A percentile compares a stretch with the other conserved stretches of the same genome.
Conservation (phyloP, 2,113 vertebrate species). For the Eulemur rufifrons region DNA sequence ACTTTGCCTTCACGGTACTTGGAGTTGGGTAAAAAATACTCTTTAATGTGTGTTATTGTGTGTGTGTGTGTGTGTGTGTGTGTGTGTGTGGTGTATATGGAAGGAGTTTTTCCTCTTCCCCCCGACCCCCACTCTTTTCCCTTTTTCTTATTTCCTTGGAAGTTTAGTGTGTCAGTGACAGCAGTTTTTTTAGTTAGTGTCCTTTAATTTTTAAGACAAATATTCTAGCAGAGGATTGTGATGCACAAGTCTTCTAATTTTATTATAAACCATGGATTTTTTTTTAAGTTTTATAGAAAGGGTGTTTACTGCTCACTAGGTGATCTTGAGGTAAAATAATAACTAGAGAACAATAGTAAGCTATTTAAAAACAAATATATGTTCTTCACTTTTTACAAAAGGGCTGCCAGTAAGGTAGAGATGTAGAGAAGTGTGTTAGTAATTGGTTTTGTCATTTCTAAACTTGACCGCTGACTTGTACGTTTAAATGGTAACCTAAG, state of each 20-base stretch:
- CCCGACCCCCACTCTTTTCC: background rate
- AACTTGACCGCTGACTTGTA: background rate
- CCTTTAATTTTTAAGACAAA: background rate
- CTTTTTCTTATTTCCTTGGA: background rate
- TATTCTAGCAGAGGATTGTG: background rate
- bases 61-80: background rate
- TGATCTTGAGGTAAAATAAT: background rate
- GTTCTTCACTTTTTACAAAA: background rate
- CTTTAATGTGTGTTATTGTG: background rate
- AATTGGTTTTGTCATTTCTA: background rate
- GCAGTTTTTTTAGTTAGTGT: background rate
- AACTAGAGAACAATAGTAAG: background rate
- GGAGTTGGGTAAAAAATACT: background rate
- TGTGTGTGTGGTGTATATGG: background rate
- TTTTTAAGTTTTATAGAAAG: background rate
- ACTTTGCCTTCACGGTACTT: background rate
- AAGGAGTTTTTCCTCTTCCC: background rate
- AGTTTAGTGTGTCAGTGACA: background rate
- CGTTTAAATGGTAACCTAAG: background rate
- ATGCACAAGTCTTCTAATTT: background rate
- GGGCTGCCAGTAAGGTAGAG: background rate
- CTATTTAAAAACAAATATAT: background rate
- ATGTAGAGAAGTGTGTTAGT: background rate
- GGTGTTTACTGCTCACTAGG: background rate
- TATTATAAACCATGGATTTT: background rate